Evolutionary conservation across 2,113 vertebrate species (phyloP), one percentile per base, ranked within the genome.

Genomic region (Neofelis nebulosa): DNA sequence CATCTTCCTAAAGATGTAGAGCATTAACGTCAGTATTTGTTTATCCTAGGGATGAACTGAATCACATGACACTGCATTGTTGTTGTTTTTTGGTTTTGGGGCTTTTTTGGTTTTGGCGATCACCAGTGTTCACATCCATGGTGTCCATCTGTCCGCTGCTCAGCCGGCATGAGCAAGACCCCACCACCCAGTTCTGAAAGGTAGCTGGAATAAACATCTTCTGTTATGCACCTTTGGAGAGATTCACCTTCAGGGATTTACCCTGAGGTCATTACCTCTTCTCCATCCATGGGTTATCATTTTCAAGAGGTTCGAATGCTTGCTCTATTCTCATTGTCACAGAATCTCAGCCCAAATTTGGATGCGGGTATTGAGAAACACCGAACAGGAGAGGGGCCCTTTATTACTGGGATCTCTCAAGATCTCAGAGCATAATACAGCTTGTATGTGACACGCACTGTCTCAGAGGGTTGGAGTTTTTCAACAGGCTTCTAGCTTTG

Each of bases 401-500:
- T 93, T 82, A 7, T 96, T 98, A 14, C 23, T 78, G 95, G 80
- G 11, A 0, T 96, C 52, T 65, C 78, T 25, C 38, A 15, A 87
- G 91, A 88, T 94, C 36, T 2, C 36, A 45, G 52, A 31, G 36
- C 2, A 0, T 3, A 0, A 29, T 36, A 31, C 85, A 92, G 80
- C 74, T 79, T 85, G 55, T 69, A 33, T 90, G 68, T 90, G 86
- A 52, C 3, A 5, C 38, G 1, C 7, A 48, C 79, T 66, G 97
- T 92, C 79, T 84, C 92, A 68, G 90, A 87, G 92, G 57, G 63
- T 86, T 91, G 55, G 25, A 95, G 96, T 79, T 98, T 98, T 93
- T 91, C 76, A 91, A 73, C 13, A 9, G 94, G 95, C 92, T 98
- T 94, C 91, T 88, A 98, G 92, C 98, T 98, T 73, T 97, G 92